A percentile compares a stretch with the other conserved stretches of the same genome.
phyloP scores from a whole-genome alignment of 2,797 vertebrate genomes.

The Loriculus beryllinus region DNA sequence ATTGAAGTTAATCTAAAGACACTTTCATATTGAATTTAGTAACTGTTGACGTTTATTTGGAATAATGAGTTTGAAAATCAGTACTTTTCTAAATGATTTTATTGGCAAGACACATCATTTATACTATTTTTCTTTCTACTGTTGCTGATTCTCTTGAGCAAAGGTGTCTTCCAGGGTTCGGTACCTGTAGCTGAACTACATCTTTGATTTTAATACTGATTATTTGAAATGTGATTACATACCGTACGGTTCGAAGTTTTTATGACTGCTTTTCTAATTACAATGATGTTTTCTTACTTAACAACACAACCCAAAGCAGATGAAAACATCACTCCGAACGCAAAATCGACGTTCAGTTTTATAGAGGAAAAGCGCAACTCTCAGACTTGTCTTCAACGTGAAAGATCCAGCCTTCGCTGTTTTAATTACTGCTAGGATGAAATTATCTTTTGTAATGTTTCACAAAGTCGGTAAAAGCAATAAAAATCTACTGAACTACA shows the following conservation, averaged over 20 bases:
- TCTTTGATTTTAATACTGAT: conserved; percentile 69
- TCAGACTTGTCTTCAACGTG: conserved; percentile 60
- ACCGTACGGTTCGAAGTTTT: conserved; percentile 70
- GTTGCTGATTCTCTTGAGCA: conserved; percentile 45
- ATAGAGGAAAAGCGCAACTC: conserved; percentile 41
- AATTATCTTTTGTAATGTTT: conserved; percentile 80
- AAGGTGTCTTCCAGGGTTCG: conserved; percentile 73
- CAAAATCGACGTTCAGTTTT: conserved; percentile 68
- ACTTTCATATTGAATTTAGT: conserved; percentile 49
- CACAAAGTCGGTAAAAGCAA: conserved; percentile 76
- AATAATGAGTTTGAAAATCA: conserved; percentile 51
- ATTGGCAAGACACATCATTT: conserved; percentile 37
- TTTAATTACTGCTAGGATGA: conserved; percentile 68
- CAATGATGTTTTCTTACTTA: conserved; percentile 62
- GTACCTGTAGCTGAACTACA: conserved; percentile 60
- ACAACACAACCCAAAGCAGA: conserved; percentile 71
- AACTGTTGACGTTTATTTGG: conserved; percentile 31
- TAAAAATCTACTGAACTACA: conserved; percentile 73
- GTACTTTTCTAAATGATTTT: conserved; percentile 48
- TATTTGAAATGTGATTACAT: conserved; percentile 63
- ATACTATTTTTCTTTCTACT: conserved; percentile 35
- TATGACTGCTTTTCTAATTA: conserved; percentile 78
- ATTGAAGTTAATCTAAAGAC: conserved; percentile 48
- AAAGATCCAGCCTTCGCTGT: conserved; percentile 73
- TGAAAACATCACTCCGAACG: conserved; percentile 55